These are phyloP conservation scores for Halcyon chelicuti DNA, from an alignment of 2,797 vertebrate species.

Conservation along the genomic window DNA sequence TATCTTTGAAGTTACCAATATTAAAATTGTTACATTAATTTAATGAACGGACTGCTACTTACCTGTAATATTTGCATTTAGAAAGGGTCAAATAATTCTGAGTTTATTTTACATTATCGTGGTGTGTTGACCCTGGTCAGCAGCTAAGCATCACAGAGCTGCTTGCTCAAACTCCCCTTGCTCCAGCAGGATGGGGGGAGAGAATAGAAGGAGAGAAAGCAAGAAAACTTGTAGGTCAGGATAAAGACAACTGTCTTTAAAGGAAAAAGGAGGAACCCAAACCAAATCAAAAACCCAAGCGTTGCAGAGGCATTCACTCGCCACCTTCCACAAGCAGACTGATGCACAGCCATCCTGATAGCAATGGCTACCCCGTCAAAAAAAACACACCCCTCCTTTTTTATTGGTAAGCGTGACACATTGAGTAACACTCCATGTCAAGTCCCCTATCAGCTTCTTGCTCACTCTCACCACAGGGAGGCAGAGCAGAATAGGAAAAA, in stretches of 20 bases:
- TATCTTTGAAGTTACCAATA: neutral
- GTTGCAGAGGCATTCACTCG: neutral
- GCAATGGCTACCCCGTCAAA: neutral
- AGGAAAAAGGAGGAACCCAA: neutral
- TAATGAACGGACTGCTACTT: neutral
- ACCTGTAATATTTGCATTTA: neutral
- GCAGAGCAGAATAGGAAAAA: accelerated
- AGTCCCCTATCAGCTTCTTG: neutral
- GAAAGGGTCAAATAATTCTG: neutral
- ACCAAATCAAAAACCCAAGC: neutral
- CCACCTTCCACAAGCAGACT: neutral
- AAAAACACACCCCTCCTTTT: neutral
- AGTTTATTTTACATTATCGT: neutral
- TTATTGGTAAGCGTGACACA: neutral
- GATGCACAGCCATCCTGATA: neutral
- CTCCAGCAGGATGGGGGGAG: neutral
- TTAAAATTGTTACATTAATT: neutral
- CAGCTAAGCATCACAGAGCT: neutral
- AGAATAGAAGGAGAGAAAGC: neutral
- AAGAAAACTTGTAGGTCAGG: neutral
- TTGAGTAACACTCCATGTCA: neutral
- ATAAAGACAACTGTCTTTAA: neutral
- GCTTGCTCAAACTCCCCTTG: accelerated
- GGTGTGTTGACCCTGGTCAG: neutral
- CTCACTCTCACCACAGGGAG: neutral